Base-by-base conservation (phyloP, 2,888 invertebrate genomes). In the Lochmaea capreae region DNA sequence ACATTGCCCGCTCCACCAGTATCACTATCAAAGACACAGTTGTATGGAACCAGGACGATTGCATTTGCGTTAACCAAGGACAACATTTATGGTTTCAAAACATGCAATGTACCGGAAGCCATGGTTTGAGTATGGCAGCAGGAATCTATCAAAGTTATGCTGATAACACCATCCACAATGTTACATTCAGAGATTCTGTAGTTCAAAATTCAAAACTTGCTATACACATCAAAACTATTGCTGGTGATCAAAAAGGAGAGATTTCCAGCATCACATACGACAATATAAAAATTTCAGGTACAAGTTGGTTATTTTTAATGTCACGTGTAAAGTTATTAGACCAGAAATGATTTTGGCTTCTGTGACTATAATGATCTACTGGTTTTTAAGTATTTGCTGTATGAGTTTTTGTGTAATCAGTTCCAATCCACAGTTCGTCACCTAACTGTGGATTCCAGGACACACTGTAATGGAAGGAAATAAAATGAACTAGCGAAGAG, bases 51-150 rank as follows among this genome's bases (percentile, higher is more conserved):
- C 74, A 74, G 16, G 74, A 74, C 33, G 74, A 74, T 33, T 74
- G 74, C 22, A 26, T 74, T 12, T 62, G 63, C 39, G 49, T 74
- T 5, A 74, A 69, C 22, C 63, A 57, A 18, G 77, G 73, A 14
- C 46, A 54, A n/a, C 10, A 75, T 69, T 18, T 75, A 8, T 2
- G 8, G 3, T 73, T 77, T 26, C 22, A 18, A 12, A 72, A 75
- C 16, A 12, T 75, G 8, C 65, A 73, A 42, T 77, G 77, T 62
- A 73, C 52, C 14, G 77, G 77, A 10, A 52, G 75, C 26, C 77
- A 77, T 39, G 77, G 77, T 12, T 67, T 76, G 49, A 76, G 76
- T 66, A 46, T 77, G 26, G 67, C 77, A 6, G 61, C 71, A 43
- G 77, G 77, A 16, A 11, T 71, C 1, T 67, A 65, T 22, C 26